phyloP scores from a whole-genome alignment of 2,888 invertebrate species.

The Halictus ligatus region DNA sequence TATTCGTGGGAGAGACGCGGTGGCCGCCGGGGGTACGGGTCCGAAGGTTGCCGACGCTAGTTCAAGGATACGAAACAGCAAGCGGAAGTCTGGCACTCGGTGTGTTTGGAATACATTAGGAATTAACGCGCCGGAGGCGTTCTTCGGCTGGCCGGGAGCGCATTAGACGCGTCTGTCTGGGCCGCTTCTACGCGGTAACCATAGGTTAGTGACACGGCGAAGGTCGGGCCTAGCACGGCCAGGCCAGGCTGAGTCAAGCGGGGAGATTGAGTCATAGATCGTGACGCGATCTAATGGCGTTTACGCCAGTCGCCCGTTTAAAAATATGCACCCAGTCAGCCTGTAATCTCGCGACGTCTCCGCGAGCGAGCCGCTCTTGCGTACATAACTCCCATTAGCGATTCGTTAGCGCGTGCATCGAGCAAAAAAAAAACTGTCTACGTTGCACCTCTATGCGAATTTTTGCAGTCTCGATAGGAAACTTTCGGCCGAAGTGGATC shows the following conservation, averaged over 20 bases:
- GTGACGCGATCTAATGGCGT: constrained; percentile 52
- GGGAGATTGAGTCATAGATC: constrained; percentile 55
- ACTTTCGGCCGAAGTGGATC: constrained; percentile 26
- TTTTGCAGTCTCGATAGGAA: not conserved
- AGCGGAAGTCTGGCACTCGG: constrained; percentile 81
- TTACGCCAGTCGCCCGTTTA: constrained; percentile 27
- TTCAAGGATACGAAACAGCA: constrained; percentile 79
- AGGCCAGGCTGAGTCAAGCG: constrained; percentile 36
- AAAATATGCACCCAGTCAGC: constrained; percentile 45
- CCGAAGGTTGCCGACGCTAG: constrained; percentile 57
- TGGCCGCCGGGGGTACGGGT: not conserved
- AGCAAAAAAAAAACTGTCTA: not conserved
- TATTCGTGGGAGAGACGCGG: constrained; percentile 45
- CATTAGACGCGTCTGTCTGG: constrained; percentile 69
- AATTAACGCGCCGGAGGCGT: constrained; percentile 64
- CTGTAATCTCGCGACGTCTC: not conserved
- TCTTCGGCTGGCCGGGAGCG: constrained; percentile 50
- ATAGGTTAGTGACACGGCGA: constrained; percentile 82
- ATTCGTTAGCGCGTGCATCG: not conserved
- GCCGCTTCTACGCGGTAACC: constrained; percentile 70
- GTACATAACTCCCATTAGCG: not conserved
- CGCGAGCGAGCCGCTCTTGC: not conserved
- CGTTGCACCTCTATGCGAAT: not conserved
- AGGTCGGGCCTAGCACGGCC: constrained; percentile 70
- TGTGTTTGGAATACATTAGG: constrained; percentile 79